Evolutionary conservation across 2,888 invertebrate genomes (phyloP), one percentile per base, ranked within the genome.

Genomic region (Scaptomyza caliginosa): DNA sequence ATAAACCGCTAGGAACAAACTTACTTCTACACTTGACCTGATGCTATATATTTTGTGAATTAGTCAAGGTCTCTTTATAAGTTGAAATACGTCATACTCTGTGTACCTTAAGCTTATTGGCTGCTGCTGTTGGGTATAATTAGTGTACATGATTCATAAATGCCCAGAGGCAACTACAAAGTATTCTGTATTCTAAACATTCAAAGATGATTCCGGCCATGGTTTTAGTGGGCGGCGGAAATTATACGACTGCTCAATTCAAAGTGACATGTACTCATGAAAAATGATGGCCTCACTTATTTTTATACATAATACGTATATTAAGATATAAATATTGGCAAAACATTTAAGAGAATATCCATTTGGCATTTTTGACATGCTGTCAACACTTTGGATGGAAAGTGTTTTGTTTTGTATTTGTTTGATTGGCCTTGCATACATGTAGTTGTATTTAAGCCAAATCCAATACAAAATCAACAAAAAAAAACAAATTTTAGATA

Each of bases 311-410:
- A n/a, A 45, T 11, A 19, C 57, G 50, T 46, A 66, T 19, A 40
- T 39, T n/a, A n/a, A 43, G 26, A 16, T 11, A 38, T 11, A 16
- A 11, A 17, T 17, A 26, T 26, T 10, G 10, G 10, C 39, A 10
- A 23, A 42, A 57, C 42, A 56, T 40, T 54, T 48, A 28, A 21
- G 36, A 38, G 13, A 57, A 51, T 40, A 30, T 16, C 13, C 40
- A 40, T 39, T 45, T 52, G 50, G 17, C 38, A 40, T 32, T 57
- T 21, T 13, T 55, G 55, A 69, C 38, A 23, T 51, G 50, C 76
- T 81, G 84, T 83, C 81, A 74, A 77, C 84, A 86, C 77, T 62
- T 60, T 43, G 55, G 62, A 63, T 67, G 58, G 21, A 28, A 68
- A 50, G 23, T 73, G 55, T 28, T 2, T 30, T 30, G 4, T 7